Percentiles rank a stretch among this genome's conserved stretches.
Conservation (phyloP, 2,888 invertebrate genomes). For the Hirtodrosophila cameraria region DNA sequence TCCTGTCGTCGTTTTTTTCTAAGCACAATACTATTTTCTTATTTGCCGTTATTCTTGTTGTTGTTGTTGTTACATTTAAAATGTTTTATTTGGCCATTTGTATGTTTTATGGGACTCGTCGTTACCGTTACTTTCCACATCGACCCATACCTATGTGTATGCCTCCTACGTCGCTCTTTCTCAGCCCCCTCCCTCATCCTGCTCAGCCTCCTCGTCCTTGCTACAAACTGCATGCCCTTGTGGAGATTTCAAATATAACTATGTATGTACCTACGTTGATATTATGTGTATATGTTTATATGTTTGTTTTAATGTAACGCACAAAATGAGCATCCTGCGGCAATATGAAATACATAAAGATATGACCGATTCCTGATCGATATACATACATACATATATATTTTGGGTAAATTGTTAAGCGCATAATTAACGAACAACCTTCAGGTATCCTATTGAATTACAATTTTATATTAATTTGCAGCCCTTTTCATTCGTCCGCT, state of each 20-base stretch:
- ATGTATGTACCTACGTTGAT: background rate
- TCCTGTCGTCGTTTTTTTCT: conserved; percentile 35
- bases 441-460: too few species aligned
- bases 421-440: too few species aligned
- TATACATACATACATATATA: too few species aligned
- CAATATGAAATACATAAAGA: background rate
- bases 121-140: conserved; percentile 48
- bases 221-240: background rate
- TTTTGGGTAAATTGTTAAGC: too few species aligned
- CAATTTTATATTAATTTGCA: too few species aligned
- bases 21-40: conserved; percentile 73
- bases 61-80: conserved; percentile 77
- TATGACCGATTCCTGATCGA: background rate
- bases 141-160: conserved; percentile 14
- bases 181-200: background rate
- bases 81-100: conserved; percentile 81
- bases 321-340: background rate
- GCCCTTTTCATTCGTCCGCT: too few species aligned
- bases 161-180: too few species aligned
- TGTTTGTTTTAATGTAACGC: too few species aligned
- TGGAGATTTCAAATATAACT: conserved; percentile 5
- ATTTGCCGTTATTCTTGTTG: conserved; percentile 40
- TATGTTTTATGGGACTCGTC: conserved; percentile 77
- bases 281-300: background rate
- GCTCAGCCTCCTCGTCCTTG: too few species aligned